A percentile compares a stretch with the other conserved stretches of the same genome.
These are phyloP conservation scores for Craseonycteris thonglongyai DNA, from an alignment of 2,113 vertebrate species.

Conservation along the genomic window DNA sequence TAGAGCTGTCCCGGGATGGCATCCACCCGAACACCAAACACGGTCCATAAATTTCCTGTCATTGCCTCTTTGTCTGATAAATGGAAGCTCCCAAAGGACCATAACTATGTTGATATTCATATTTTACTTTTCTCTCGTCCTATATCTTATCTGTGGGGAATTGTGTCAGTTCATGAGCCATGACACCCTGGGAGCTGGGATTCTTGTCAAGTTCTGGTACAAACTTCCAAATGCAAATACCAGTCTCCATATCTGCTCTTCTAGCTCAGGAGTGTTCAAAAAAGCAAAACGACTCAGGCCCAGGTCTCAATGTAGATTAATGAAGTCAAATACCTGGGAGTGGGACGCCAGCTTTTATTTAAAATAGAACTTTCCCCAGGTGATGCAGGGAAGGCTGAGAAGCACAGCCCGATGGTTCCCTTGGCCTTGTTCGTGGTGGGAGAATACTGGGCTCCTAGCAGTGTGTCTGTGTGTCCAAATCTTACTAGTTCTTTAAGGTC, in stretches of 20 bases:
- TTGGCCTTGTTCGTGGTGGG: background rate
- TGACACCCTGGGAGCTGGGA: background rate
- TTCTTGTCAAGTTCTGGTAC: background rate
- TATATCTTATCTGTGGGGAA: background rate
- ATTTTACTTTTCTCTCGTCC: background rate
- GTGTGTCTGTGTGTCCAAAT: background rate
- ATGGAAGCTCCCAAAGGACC: background rate
- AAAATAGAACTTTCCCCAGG: background rate
- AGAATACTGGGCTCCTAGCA: background rate
- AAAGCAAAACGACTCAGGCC: background rate
- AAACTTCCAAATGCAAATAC: background rate
- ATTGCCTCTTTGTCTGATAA: background rate
- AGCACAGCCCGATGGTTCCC: background rate
- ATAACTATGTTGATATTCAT: background rate
- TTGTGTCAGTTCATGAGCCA: background rate
- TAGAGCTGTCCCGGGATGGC: background rate
- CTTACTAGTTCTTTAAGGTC: background rate
- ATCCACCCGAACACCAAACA: background rate
- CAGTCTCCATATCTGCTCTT: background rate
- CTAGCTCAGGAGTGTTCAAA: background rate
- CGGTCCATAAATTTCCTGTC: background rate
- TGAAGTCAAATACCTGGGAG: background rate
- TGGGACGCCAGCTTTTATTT: background rate
- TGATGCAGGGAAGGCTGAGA: background rate
- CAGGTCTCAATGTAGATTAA: background rate